phyloP scores from a whole-genome alignment of 2,888 invertebrate species.

The Linyphia triangularis region DNA sequence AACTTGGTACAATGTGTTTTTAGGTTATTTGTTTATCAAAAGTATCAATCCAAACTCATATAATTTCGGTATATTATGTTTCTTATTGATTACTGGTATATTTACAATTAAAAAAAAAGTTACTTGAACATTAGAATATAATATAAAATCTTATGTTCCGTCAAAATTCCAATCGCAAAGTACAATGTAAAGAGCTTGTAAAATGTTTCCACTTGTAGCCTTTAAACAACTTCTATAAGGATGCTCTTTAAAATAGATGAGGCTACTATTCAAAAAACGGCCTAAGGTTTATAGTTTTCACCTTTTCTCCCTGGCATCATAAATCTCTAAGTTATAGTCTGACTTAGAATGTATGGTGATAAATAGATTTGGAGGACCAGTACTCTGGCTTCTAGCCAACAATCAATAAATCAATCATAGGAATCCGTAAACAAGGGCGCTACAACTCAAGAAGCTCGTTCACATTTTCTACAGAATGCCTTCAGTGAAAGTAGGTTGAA shows the following conservation, averaged over 20 bases:
- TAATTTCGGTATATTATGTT: too few relatives aligned
- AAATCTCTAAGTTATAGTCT: not conserved
- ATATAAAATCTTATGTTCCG: too few relatives aligned
- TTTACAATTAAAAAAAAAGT: too few relatives aligned
- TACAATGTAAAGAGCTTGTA: too few relatives aligned
- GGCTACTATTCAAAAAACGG: not conserved
- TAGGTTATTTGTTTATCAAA: too few relatives aligned
- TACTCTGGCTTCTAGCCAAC: slow-evolving; percentile 23
- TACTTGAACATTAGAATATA: too few relatives aligned
- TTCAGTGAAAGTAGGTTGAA: not conserved
- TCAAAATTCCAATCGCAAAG: too few relatives aligned
- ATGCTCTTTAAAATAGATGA: not conserved
- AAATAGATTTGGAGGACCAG: not conserved
- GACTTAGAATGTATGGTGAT: not conserved
- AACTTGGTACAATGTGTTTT: too few relatives aligned
- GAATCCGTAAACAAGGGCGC: slow-evolving; percentile 3
- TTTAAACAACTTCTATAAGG: not conserved
- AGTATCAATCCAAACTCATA: too few relatives aligned
- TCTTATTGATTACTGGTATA: too few relatives aligned
- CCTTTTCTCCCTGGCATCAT: not conserved
- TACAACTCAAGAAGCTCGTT: not conserved
- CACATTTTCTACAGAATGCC: not conserved
- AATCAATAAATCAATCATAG: slow-evolving; percentile 48
- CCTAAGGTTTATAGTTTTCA: not conserved
- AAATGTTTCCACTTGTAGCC: not conserved